Base-by-base conservation (phyloP, 2,888 invertebrate genomes). In the Alitta virens region DNA sequence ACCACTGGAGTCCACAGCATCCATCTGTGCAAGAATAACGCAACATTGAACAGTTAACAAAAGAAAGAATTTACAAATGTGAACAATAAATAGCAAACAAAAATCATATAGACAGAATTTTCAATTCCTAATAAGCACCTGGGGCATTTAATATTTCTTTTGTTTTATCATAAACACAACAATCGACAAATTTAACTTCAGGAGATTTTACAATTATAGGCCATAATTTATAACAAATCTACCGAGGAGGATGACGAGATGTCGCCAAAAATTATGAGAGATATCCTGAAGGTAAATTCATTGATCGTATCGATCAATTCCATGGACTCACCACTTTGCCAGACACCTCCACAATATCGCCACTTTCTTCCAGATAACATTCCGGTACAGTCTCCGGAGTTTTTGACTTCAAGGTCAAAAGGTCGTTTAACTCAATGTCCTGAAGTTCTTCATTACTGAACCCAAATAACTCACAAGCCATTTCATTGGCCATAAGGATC, bases 401-500 rank as follows among this genome's bases (percentile, higher is more conserved):
- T 26, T 75, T 74, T 2, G 77, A 72, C 56, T 79, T 79, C 55
- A 77, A 66, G 21, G 72, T 74, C 43, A 82, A 71, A 59, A 78
- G 68, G 56, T 81, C 75, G 55, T 69, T 74, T 60, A 83, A 70
- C 54, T 74, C 68, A 82, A 84, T 70, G 77, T 86, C 74, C 83
- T 85, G 60, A 83, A 86, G 78, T 0, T 87, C 86, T 2, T 72
- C 67, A 52, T 75, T 68, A 26, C 71, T 71, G 58, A 78, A 76
- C 21, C 77, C 78, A 68, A 83, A 81, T 62, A 83, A 62, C 60
- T 75, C 76, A 72, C 87, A 87, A 5, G 88, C 88, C 78, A 87
- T 87, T 73, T 85, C 87, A 81, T 89, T 89, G 16, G 88, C 88
- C 74, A 88, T 87, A 21, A 89, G 81, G 65, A 89, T 88, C 87